A percentile compares a stretch with the other conserved stretches of the same genome.
These are phyloP conservation scores for Sesamia nonagrioides DNA, from an alignment of 1,140 invertebrate genomes.

Conservation along the genomic window DNA sequence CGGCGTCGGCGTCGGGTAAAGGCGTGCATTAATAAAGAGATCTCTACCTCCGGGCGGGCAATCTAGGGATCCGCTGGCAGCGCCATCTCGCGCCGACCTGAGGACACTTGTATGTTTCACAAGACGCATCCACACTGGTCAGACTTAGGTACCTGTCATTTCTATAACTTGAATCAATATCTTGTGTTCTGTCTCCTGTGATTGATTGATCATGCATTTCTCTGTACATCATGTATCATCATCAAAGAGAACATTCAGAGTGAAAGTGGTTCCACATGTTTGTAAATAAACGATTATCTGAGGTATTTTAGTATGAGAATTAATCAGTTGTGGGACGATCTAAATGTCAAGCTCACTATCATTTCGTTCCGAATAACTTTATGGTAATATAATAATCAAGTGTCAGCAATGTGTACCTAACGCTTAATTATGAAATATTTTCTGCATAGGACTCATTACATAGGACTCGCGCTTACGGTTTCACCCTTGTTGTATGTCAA, in stretches of 20 bases:
- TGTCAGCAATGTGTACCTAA: not conserved
- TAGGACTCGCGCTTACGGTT: no score
- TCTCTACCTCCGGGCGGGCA: constrained; percentile 24
- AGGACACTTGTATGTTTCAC: constrained; percentile 33
- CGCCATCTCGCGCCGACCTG: constrained; percentile 13
- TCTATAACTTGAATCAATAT: not conserved
- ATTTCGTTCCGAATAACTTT: constrained; percentile 15
- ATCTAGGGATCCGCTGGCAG: constrained; percentile 22
- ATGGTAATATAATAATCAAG: not conserved
- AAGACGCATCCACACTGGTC: constrained; percentile 28
- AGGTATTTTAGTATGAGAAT: constrained; percentile 17
- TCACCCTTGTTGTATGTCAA: no score
- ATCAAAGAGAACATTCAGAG: constrained; percentile 2
- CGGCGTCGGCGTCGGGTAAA: constrained; percentile 44
- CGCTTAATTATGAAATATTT: not conserved
- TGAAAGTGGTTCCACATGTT: constrained; percentile 38
- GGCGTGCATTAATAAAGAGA: constrained; percentile 73
- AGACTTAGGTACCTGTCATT: not conserved
- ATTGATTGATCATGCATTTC: constrained; percentile 20
- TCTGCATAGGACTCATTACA: no score
- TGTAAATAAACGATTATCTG: constrained; percentile 35
- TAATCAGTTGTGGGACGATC: constrained; percentile 18
- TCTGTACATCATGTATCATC: constrained; percentile 13
- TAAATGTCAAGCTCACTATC: constrained; percentile 3
- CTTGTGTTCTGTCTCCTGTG: not conserved